Percentiles rank a stretch among this genome's conserved stretches.
These are phyloP conservation scores for Chironex yamaguchii DNA, from an alignment of 30 jellyfish, hydroid and myxozoan species.

Conservation along the genomic window DNA sequence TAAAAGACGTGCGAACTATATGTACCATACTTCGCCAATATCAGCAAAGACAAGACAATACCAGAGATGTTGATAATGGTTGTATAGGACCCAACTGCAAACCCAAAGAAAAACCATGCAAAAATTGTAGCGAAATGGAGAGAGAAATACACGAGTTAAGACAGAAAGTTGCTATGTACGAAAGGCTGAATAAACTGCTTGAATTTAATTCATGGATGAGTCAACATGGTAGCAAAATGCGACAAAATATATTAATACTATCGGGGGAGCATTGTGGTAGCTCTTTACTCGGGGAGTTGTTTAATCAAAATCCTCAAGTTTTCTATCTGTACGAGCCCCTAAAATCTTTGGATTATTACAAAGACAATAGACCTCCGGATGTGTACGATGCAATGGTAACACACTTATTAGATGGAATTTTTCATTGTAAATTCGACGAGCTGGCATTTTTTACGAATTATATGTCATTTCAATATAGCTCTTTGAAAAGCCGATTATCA, in stretches of 20 bases:
- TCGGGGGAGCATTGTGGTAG: conserved; percentile 99
- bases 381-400: conserved; percentile 99
- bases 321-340: conserved; percentile 95
- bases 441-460: conserved; percentile 89
- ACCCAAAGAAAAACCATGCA: conserved; percentile 58
- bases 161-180: conserved; percentile 98
- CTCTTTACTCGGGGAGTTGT: conserved; percentile 93
- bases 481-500: conserved; percentile 97
- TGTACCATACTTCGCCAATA: conserved; percentile 30
- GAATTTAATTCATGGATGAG: conserved; percentile 99
- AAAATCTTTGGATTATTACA: conserved; percentile 90
- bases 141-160: conserved; percentile 90
- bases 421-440: conserved; percentile 98
- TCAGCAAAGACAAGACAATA: conserved; percentile 11
- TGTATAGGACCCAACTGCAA: conserved; percentile 66
- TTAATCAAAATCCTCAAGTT: conserved; percentile 98
- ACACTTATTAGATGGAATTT: conserved; percentile 92
- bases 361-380: conserved; percentile 97
- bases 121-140: conserved; percentile 68
- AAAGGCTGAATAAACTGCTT: conserved; percentile 87
- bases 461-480: conserved; percentile 97
- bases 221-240: conserved; percentile 98
- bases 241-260: conserved; percentile 92
- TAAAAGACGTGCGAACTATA: conserved; percentile 1
- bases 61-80: neutral